Conservation (phyloP, 2,113 vertebrate species). For the Coracopsis vasa region DNA sequence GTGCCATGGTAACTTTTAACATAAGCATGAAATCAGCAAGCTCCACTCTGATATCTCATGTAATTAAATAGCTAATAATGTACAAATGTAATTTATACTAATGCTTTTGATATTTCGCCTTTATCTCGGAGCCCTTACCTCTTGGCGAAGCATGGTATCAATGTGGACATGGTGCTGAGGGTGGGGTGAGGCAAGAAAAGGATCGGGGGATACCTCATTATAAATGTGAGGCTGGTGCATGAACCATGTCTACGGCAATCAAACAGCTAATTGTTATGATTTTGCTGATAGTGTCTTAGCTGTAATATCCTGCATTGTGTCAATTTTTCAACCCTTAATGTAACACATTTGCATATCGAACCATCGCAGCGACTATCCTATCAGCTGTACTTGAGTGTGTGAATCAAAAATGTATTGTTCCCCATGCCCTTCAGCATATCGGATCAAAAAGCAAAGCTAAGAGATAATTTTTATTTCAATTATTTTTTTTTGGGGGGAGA, state of each 20-base stretch:
- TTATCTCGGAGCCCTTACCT: conserved; percentile 56
- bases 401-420: conserved; percentile 79
- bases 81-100: conserved; percentile 63
- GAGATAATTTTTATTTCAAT: conserved; percentile 28
- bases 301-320: conserved; percentile 75
- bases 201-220: conserved; percentile 34
- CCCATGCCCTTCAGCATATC: conserved; percentile 46
- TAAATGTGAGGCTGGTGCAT: conserved; percentile 67
- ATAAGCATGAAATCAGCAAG: conserved; percentile 46
- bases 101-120: conserved; percentile 54
- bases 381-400: conserved; percentile 77
- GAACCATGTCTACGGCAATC: conserved; percentile 61
- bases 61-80: conserved; percentile 65
- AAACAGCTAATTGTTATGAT: conserved; percentile 73
- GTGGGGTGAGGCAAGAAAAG: conserved; percentile 52
- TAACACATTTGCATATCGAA: conserved; percentile 81
- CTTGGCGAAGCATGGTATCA: conserved; percentile 35
- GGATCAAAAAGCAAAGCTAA: conserved; percentile 39
- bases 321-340: conserved; percentile 75
- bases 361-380: conserved; percentile 75
- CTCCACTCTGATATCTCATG: conserved; percentile 32
- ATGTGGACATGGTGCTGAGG: conserved; percentile 41
- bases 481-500: not conserved
- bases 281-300: conserved; percentile 61
- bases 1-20: conserved; percentile 52